Evolutionary conservation across 1,140 invertebrate species (phyloP).

Genomic region (Diuraphis noxia): DNA sequence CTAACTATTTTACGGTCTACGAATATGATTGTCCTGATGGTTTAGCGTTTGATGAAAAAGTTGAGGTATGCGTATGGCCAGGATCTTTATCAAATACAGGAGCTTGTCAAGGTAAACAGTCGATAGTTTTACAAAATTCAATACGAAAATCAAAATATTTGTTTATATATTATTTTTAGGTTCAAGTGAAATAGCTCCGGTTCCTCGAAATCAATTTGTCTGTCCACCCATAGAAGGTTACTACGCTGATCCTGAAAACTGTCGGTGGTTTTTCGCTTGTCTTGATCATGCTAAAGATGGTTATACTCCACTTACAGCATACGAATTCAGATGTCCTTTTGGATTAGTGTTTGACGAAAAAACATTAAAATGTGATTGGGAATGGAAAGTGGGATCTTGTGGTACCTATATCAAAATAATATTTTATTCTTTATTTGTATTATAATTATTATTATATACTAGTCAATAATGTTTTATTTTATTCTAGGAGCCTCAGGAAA

Average conservation of each 20-base stretch:
- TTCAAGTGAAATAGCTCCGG: conserved; percentile 75
- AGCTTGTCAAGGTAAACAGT: conserved; percentile 65
- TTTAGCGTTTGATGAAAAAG: conserved; percentile 76
- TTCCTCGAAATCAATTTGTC: conserved; percentile 67
- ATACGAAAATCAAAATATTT: background rate
- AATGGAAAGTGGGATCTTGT: conserved; percentile 76
- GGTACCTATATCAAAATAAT: conserved; percentile 60
- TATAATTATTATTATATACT: background rate
- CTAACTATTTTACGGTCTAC: conserved; percentile 76
- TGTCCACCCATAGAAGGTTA: conserved; percentile 69
- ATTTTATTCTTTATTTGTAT: background rate
- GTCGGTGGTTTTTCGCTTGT: conserved; percentile 84
- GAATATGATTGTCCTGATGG: conserved; percentile 82
- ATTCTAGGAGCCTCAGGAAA: conserved; percentile 9
- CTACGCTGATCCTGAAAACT: conserved; percentile 81
- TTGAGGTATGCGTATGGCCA: conserved; percentile 83
- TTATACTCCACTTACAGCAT: conserved; percentile 66
- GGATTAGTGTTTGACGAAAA: conserved; percentile 78
- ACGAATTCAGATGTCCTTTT: conserved; percentile 83
- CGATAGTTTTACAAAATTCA: background rate
- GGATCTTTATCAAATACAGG: conserved; percentile 71
- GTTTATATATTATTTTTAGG: conserved; percentile 60
- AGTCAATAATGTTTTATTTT: background rate
- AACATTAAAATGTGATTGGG: conserved; percentile 77
- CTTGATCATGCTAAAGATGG: conserved; percentile 71